Conservation (phyloP, 2,888 invertebrate genomes). For the Cordilura impudica region DNA sequence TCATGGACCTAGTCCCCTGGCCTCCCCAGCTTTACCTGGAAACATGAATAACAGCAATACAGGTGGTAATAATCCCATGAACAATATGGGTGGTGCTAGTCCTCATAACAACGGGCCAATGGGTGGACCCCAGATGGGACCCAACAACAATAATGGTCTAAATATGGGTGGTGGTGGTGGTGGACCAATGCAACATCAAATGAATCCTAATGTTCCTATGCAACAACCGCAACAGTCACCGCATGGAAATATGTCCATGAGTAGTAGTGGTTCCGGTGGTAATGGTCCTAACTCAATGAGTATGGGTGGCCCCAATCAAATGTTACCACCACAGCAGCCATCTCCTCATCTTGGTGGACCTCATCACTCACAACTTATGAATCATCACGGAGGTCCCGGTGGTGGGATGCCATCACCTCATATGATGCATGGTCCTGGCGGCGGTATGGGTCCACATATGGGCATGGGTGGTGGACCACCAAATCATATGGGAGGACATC, state of each 20-base stretch:
- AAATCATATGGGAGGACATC: conserved; percentile 69
- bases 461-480: conserved; percentile 67
- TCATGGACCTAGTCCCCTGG: conserved; percentile 71
- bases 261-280: conserved; percentile 64
- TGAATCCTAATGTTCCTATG: conserved; percentile 78
- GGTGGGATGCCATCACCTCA: conserved; percentile 73
- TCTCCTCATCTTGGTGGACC: conserved; percentile 70
- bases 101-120: conserved; percentile 71
- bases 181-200: conserved; percentile 73
- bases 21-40: conserved; percentile 69
- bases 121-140: conserved; percentile 62
- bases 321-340: conserved; percentile 74
- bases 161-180: conserved; percentile 64
- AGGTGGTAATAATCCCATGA: conserved; percentile 55
- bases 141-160: conserved; percentile 63
- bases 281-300: conserved; percentile 74
- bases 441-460: conserved; percentile 70
- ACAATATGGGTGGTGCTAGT: conserved; percentile 65
- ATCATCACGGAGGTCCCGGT: conserved; percentile 71
- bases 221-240: conserved; percentile 70
- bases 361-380: conserved; percentile 72
- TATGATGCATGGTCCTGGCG: conserved; percentile 71
- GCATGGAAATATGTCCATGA: conserved; percentile 66
- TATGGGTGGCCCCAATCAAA: conserved; percentile 69
- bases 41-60: conserved; percentile 62